Base-by-base conservation (phyloP, 2,797 vertebrate species). In the Philypnodon macrostomus region DNA sequence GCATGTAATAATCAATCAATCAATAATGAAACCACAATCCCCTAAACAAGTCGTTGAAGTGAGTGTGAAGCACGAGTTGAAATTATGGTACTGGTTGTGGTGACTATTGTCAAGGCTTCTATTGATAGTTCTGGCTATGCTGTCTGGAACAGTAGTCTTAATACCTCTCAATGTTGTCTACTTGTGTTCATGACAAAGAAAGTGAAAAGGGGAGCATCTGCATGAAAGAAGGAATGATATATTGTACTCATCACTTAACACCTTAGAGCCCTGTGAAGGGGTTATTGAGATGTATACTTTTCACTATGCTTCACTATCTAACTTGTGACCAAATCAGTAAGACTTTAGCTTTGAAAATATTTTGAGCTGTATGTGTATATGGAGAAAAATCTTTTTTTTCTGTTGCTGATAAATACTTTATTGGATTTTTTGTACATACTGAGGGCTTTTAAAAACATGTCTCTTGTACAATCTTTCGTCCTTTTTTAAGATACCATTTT, bases 271-370 rank as follows among this genome's bases (percentile, higher is more conserved):
- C 55, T 59, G 48, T 49, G 33, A 60, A 63, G 75, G 56, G 49
- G 72, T 73, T 64, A 58, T 81, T 73, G 45, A 74, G 73, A 73
- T 78, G 63, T 81, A 49, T 66, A 56, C 65, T 70, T 47, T 80
- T 80, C 63, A 70, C 73, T 79, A 78, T 83, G 83, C 83, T 84
- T 87, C 82, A 77, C 79, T 74, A 60, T 88, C 83, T 85, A 81
- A 84, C 83, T 85, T 83, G 81, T 91, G 89, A 91, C 89, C 89
- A 91, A 91, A 92, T 91, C 82, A 74, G 80, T 88, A 79, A 85
- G 81, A 79, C 73, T 87, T 84, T 85, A 81, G 80, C 82, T 87
- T 90, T 85, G 85, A 79, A 89, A 82, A 87, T 88, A 82, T 88
- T 88, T 87, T 85, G 80, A 87, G 78, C 77, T 72, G 80, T 88